Percentiles rank a stretch among this genome's conserved stretches.
These are phyloP conservation scores for Centropus bengalensis DNA, from an alignment of 2,113 vertebrate genomes.

Conservation along the genomic window DNA sequence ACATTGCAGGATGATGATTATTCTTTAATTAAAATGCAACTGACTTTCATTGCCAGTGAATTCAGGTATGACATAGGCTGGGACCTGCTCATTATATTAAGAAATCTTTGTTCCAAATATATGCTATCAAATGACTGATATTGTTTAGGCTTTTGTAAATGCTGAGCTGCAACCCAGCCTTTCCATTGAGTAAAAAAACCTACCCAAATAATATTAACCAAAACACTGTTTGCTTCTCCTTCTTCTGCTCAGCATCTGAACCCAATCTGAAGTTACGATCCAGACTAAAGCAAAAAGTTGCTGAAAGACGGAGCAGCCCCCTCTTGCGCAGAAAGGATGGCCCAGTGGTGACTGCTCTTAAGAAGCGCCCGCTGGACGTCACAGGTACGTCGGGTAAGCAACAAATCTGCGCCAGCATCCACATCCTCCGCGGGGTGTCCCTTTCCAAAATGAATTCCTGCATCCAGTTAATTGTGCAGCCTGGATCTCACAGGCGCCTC, in stretches of 20 bases:
- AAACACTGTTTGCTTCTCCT: neutral
- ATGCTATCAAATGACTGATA: neutral
- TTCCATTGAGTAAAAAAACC: too few species aligned
- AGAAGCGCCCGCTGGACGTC: constrained; percentile 93
- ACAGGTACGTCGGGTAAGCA: constrained; percentile 75
- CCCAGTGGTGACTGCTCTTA: constrained; percentile 83
- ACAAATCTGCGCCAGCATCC: rapidly evolving
- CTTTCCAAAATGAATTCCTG: neutral
- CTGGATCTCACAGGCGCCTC: rapidly evolving
- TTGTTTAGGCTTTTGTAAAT: neutral
- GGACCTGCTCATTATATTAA: neutral
- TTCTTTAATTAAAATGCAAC: neutral
- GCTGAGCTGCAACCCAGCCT: neutral
- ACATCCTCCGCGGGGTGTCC: rapidly evolving
- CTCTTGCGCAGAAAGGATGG: constrained; percentile 92
- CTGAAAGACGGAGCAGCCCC: constrained; percentile 94
- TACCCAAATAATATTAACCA: neutral
- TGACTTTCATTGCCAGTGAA: neutral
- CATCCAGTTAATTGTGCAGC: neutral
- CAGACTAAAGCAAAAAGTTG: constrained; percentile 96
- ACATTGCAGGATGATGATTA: neutral
- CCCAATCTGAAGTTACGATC: constrained; percentile 97
- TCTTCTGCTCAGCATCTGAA: constrained; percentile 85
- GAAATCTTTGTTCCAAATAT: neutral
- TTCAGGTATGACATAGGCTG: neutral